phyloP scores from a whole-genome alignment of 2,888 invertebrate species.

The Tryphoninae sp. region DNA sequence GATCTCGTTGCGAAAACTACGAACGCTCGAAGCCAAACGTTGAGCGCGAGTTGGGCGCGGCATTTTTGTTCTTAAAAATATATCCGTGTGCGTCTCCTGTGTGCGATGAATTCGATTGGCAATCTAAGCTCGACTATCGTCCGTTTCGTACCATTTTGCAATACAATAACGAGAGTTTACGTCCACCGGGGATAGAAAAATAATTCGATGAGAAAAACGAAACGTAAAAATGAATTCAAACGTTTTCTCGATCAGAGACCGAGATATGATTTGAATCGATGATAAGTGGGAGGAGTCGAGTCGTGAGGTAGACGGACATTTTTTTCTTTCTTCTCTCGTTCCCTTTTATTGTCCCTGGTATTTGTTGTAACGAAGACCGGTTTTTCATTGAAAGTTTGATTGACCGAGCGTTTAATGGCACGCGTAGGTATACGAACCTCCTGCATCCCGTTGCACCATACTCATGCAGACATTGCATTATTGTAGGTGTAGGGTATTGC shows the following conservation, averaged over 20 bases:
- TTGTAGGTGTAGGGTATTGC: constrained; percentile 23
- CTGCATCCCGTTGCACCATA: constrained; percentile 51
- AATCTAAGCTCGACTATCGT: constrained; percentile 29
- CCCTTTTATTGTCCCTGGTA: constrained; percentile 26
- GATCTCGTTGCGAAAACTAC: constrained; percentile 57
- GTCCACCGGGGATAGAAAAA: constrained; percentile 6
- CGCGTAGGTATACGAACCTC: constrained; percentile 35
- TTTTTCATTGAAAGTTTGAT: constrained; percentile 57
- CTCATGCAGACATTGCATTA: constrained; percentile 30
- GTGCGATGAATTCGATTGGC: constrained; percentile 36
- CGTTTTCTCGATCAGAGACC: constrained; percentile 25
- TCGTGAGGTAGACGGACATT: not conserved
- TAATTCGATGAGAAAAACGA: not conserved
- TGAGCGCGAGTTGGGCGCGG: constrained; percentile 49
- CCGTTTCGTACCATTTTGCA: constrained; percentile 39
- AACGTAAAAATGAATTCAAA: constrained; percentile 22
- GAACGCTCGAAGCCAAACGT: constrained; percentile 40
- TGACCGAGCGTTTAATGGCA: constrained; percentile 51
- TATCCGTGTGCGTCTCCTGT: not conserved
- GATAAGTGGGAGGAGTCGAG: constrained; percentile 21
- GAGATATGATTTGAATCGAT: constrained; percentile 21
- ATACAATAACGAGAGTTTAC: constrained; percentile 50
- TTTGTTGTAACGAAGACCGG: constrained; percentile 47
- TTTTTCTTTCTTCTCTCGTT: constrained; percentile 11
- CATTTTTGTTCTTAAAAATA: constrained; percentile 53